A percentile compares a stretch with the other conserved stretches of the same genome.
These are phyloP conservation scores for Ephestia elutella DNA, from an alignment of 1,140 invertebrate genomes.

Conservation along the genomic window DNA sequence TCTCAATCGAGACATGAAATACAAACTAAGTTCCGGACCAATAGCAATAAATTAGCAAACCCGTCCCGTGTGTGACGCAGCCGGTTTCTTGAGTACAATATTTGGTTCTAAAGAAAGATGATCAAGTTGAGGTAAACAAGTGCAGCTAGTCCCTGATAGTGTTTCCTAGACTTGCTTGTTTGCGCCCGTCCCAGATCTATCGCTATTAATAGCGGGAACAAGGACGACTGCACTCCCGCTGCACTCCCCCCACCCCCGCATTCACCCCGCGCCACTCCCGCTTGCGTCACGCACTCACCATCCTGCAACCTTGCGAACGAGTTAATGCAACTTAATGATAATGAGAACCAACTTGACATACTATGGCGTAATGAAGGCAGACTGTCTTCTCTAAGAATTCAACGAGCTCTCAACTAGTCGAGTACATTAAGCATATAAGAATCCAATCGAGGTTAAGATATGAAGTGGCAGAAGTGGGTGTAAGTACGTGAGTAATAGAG, in stretches of 20 bases:
- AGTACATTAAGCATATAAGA: no score
- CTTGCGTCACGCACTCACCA: neutral
- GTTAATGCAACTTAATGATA: neutral
- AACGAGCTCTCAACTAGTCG: neutral
- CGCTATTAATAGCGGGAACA: constrained; percentile 1
- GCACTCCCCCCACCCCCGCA: neutral
- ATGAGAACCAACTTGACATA: neutral
- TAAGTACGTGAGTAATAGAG: no score
- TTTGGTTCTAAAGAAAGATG: neutral
- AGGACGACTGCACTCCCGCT: neutral
- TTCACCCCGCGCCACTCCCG: neutral
- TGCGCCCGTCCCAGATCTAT: constrained; percentile 1
- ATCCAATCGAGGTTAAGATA: no score
- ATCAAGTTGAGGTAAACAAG: neutral
- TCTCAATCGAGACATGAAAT: no score
- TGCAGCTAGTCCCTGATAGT: neutral
- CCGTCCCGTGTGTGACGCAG: no score
- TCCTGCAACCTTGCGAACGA: neutral
- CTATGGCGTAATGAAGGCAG: neutral
- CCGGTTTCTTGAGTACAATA: no score
- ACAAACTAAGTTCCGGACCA: no score
- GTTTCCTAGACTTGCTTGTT: constrained; percentile 1
- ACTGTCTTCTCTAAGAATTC: neutral
- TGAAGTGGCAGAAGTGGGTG: no score
- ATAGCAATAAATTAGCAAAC: no score